Percentiles rank a stretch among this genome's conserved stretches.
phyloP scores from a whole-genome alignment of 2,113 vertebrate species.

The Myiozetetes cayanensis region DNA sequence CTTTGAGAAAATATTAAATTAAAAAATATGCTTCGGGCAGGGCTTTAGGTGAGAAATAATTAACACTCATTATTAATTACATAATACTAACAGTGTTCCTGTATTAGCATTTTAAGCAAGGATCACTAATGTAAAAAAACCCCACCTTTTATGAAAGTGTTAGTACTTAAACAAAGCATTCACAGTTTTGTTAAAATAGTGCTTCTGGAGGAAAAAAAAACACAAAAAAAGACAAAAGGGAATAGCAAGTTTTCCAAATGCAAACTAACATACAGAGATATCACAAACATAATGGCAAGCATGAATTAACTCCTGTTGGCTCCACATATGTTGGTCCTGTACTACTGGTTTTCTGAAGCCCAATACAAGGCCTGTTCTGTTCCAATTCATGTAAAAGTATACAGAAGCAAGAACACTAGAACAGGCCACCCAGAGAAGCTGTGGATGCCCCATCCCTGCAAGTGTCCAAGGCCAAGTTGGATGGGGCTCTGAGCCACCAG shows the following conservation, averaged over 20 bases:
- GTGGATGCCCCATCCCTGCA: not conserved
- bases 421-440: rapidly evolving
- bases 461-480: not conserved
- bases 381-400: not conserved
- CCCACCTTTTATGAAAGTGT: not conserved
- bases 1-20: not conserved
- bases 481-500: not conserved
- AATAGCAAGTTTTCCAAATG: not conserved
- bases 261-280: not conserved
- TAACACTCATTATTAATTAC: not conserved
- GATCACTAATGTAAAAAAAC: not conserved
- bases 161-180: not conserved
- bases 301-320: not conserved
- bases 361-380: not conserved
- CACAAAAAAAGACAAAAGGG: not conserved
- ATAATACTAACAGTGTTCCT: not conserved
- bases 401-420: not conserved
- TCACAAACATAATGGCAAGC: not conserved
- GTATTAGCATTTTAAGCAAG: not conserved
- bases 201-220: not conserved
- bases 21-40: not conserved
- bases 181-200: not conserved
- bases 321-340: too few relatives aligned
- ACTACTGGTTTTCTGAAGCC: not conserved
- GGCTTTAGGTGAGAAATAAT: not conserved